Evolutionary conservation across 2,113 vertebrate genomes (phyloP), one percentile per base, ranked within the genome.

Genomic region (Sterna hirundo): DNA sequence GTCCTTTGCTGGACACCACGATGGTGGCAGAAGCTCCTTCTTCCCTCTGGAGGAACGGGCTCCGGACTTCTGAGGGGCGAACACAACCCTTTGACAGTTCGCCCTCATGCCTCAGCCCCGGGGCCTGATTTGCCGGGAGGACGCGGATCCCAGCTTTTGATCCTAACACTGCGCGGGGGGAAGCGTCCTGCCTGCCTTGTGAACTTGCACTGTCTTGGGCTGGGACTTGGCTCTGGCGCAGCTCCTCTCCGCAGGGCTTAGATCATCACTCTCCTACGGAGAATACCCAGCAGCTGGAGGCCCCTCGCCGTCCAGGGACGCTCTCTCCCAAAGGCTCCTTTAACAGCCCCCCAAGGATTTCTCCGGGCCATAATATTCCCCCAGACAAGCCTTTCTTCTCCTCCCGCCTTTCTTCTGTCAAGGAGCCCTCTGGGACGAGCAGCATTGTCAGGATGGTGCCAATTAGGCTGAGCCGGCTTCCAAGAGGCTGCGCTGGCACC

Each of bases 361-460:
- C 89, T 64, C 69, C 3, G 1, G 88, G 52, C 47, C 80, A 34
- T 13, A 76, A 10, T 42, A 90, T 18, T 51, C 36, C 80, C 82
- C 65, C 20, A 65, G 94, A 90, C 86, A 29, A 91, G 77, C 49
- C 91, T 96, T 95, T 95, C 92, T 96, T 96, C 95, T 92, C 86
- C 92, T 90, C 55, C 51, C 3, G 68, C 77, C 77, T 96, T 97
- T 96, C 96, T 95, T 92, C 88, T 93, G 92, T 29, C 83, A 9
- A 57, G 83, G 47, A 91, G 47, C 83, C 94, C 94, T 69, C 36
- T 19, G 94, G 97, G 96, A 96, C 27, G 17, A 38, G 93, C 93
- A 9, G 88, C 88, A 82, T 87, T 88, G 77, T 96, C 94, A 88
- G 79, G 89, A 90, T 84, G 95, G 95, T 94, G 95, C 89, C 94